Evolutionary conservation across 2,113 vertebrate species (phyloP).

Genomic region (Callipepla californica): DNA sequence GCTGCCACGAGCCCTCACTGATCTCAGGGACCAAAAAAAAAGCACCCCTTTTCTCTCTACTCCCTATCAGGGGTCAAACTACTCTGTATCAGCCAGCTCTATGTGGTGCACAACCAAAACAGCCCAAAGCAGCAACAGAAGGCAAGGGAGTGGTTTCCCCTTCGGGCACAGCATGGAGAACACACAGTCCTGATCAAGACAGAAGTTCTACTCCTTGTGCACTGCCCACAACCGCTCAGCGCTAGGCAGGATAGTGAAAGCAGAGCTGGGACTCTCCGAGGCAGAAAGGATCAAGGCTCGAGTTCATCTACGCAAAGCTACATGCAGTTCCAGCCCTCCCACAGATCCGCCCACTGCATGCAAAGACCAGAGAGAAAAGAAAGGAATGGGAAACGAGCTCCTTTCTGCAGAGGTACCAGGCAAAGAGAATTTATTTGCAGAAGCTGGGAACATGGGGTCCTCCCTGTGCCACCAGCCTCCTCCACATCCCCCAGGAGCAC

Average conservation of each 20-base stretch:
- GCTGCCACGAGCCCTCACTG: neutral
- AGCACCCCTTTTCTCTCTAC: neutral
- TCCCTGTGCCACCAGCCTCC: neutral
- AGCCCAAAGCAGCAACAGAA: neutral
- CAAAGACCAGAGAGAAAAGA: neutral
- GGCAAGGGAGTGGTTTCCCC: neutral
- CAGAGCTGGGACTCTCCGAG: neutral
- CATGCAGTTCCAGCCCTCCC: rapidly evolving
- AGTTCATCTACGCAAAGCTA: neutral
- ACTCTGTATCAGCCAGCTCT: neutral
- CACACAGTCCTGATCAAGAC: neutral
- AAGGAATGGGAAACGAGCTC: neutral
- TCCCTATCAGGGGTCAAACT: neutral
- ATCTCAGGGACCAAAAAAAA: neutral
- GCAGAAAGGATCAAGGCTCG: neutral
- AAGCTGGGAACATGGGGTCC: neutral
- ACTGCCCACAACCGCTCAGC: neutral
- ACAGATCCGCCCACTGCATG: neutral
- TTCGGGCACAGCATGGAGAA: neutral
- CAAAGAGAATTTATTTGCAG: rapidly evolving
- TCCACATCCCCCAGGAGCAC: rapidly evolving
- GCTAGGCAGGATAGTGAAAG: neutral
- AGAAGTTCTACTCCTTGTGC: neutral
- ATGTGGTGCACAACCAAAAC: neutral
- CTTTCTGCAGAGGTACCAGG: neutral